These are phyloP conservation scores for Triops longicaudatus DNA, from an alignment of 1,140 invertebrate species.

Conservation along the genomic window DNA sequence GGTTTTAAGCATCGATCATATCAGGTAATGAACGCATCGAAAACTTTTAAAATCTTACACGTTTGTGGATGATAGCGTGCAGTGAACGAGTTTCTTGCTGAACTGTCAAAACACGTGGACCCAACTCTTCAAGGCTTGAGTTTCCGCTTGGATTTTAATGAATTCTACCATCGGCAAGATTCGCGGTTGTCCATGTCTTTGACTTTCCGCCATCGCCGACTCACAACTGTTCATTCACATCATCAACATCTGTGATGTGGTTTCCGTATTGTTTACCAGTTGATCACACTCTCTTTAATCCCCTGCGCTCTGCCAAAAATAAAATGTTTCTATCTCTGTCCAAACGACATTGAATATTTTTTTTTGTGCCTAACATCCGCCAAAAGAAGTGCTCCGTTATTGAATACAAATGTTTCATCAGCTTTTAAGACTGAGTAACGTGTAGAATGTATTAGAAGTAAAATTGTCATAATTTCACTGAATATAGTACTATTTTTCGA, in stretches of 20 bases:
- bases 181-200: slow-evolving; percentile 61
- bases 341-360: too few species aligned
- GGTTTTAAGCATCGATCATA: background rate
- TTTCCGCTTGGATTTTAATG: slow-evolving; percentile 83
- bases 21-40: background rate
- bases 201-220: slow-evolving; percentile 43
- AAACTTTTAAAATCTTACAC: slow-evolving; percentile 34
- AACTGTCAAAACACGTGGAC: slow-evolving; percentile 62
- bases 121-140: slow-evolving; percentile 77
- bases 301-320: too few species aligned
- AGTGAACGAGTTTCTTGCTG: slow-evolving; percentile 66
- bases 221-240: slow-evolving; percentile 25
- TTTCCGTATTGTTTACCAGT: background rate
- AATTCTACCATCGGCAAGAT: slow-evolving; percentile 74
- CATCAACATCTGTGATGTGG: slow-evolving; percentile 2
- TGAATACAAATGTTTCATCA: too few species aligned
- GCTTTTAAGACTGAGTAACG: too few species aligned
- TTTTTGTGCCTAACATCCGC: too few species aligned
- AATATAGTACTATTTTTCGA: too few species aligned
- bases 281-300: too few species aligned
- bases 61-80: background rate
- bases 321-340: too few species aligned
- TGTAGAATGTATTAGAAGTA: too few species aligned
- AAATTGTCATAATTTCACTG: too few species aligned
- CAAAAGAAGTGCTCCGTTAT: too few species aligned